Base-by-base conservation (phyloP, 1,140 invertebrate species). In the Drosophila novamexicana region DNA sequence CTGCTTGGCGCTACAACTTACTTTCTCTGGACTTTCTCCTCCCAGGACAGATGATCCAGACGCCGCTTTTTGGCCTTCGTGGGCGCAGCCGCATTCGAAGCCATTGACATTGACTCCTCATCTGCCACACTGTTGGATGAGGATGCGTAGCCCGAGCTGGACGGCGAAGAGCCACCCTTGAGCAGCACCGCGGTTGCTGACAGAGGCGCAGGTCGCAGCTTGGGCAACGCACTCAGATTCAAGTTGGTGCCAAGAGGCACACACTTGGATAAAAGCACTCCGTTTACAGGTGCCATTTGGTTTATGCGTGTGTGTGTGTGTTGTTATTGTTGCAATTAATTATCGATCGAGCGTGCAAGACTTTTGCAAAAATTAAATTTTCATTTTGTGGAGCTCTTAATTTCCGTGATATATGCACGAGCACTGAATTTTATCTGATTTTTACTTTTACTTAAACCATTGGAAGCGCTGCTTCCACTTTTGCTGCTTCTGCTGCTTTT, bases 21-120 rank as follows among this genome's bases (percentile, higher is more conserved):
- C 96, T 97, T 97, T 91, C 96, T 93, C 90, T 96, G 95, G 66
- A 97, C 93, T 91, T 97, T 97, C 92, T 97, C 96, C 90, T 97
- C 96, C 95, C 95, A 96, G 32, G 95, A 94, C 2, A 97, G 91
- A 92, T 97, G 96, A 92, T 97, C 96, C 66, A 97, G 92, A 16
- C 96, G 93, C 40, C 96, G 93, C 90, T 97, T 97, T 79, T 96
- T 95, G 4, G 94, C 93, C 66, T 94, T 92, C 2, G 74, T 59
- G 8, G 75, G 53, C 32, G 67, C 40, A 16, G 61, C 1, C 16
- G 22, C 16, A 22, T 14, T 37, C 10, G 32, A 37, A 6, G 54
- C 54, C 69, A 77, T 29, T 9, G 42, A 36, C 6, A 67, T 14
- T 18, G 39, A 18, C 10, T 85, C 83, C 40, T 86, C 80, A 8